Evolutionary conservation across 2,113 vertebrate genomes (phyloP).

Genomic region (Cervus canadensis): DNA sequence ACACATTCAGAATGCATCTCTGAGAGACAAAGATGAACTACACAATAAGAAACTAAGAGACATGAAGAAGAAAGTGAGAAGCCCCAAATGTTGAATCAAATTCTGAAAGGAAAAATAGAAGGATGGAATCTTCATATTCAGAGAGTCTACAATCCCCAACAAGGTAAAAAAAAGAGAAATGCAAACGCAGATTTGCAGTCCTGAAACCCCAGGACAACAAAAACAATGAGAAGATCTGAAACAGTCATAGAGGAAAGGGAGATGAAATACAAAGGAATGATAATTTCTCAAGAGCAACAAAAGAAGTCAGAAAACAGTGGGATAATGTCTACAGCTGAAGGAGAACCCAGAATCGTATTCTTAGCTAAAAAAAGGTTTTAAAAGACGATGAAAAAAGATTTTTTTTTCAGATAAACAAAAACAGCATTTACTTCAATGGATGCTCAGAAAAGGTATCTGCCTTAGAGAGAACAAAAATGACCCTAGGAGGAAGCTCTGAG

Average conservation of each 20-base stretch:
- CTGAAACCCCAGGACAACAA: not conserved
- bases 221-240: not conserved
- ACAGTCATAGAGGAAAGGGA: not conserved
- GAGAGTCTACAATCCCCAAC: not conserved
- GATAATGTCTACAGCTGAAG: not conserved
- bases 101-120: not conserved
- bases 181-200: not conserved
- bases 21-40: not conserved
- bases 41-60: not conserved
- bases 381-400: not conserved
- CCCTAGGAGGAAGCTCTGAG: not conserved
- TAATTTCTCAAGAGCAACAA: not conserved
- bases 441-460: not conserved
- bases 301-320: not conserved
- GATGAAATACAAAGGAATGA: not conserved
- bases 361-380: not conserved
- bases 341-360: not conserved
- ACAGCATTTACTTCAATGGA: not conserved
- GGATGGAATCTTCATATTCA: not conserved
- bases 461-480: not conserved
- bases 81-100: not conserved
- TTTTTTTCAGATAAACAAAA: not conserved
- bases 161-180: not conserved
- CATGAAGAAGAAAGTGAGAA: not conserved
- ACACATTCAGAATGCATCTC: not conserved